Conservation (phyloP, 2,113 vertebrate genomes). For the Macaca mulatta region DNA sequence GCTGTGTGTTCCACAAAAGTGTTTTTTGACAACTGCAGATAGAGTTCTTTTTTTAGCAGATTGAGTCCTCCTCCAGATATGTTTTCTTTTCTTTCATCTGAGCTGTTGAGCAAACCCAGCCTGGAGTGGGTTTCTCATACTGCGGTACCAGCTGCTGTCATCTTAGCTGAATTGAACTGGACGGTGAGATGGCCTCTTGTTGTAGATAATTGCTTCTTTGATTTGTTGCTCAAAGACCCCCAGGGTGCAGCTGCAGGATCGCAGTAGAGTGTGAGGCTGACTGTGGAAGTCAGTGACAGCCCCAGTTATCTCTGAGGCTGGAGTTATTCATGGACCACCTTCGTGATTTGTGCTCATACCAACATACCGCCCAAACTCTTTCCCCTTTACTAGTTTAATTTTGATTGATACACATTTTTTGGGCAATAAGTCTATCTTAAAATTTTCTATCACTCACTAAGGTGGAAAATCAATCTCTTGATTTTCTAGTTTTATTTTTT, state of each 20-base stretch:
- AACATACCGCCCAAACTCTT: too few species aligned
- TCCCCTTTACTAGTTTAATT: neutral
- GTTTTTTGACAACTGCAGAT: neutral
- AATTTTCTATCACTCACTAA: neutral
- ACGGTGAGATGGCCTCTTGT: neutral
- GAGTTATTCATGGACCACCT: neutral
- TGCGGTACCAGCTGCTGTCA: neutral
- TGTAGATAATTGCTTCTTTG: neutral
- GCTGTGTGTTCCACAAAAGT: neutral
- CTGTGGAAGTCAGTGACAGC: accelerated
- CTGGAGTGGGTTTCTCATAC: neutral
- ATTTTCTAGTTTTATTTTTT: neutral
- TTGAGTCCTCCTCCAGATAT: neutral
- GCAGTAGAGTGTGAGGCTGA: neutral
- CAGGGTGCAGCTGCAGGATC: neutral
- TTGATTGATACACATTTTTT: neutral
- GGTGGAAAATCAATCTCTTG: neutral
- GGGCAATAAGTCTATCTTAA: neutral
- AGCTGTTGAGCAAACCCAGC: neutral
- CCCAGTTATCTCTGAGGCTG: accelerated
- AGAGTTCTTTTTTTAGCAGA: neutral
- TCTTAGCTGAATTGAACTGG: neutral
- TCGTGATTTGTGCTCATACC: neutral
- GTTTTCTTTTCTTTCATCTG: neutral
- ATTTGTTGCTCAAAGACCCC: neutral